Percentiles rank a stretch among this genome's conserved stretches.
phyloP scores from a whole-genome alignment of 1,140 invertebrate species.

The Archegozetes longisetosus region DNA sequence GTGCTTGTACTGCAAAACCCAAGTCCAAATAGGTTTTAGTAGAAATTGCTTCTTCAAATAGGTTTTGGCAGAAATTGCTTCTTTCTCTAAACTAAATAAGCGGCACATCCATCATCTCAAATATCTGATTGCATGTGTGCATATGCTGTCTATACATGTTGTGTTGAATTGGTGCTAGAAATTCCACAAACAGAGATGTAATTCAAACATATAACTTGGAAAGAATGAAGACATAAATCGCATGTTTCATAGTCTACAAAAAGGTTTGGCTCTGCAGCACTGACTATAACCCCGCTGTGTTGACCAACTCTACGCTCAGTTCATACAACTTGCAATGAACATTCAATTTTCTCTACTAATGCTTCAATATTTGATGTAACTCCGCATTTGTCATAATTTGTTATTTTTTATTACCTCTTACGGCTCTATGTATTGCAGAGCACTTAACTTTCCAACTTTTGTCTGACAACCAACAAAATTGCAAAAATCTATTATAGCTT shows the following conservation, averaged over 20 bases:
- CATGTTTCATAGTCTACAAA: neutral
- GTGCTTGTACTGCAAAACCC: no score
- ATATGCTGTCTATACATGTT: no score
- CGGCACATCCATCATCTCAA: neutral
- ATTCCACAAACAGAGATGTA: neutral
- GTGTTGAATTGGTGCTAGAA: neutral
- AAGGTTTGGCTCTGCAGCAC: neutral
- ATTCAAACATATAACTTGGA: neutral
- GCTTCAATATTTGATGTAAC: neutral
- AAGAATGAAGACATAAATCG: neutral
- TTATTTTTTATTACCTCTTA: neutral
- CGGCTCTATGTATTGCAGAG: no score
- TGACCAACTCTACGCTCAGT: neutral
- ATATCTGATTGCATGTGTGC: neutral
- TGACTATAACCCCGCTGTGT: neutral
- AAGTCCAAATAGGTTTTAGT: no score
- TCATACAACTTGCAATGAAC: neutral
- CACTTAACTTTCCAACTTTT: no score
- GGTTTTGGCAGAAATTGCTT: neutral
- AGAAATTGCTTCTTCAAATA: no score
- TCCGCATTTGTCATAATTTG: neutral
- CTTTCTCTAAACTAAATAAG: neutral
- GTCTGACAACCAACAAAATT: no score
- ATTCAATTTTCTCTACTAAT: neutral
- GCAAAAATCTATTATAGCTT: no score